Evolutionary conservation across 2,113 vertebrate species (phyloP).

Genomic region (Macheiramphus alcinus): DNA sequence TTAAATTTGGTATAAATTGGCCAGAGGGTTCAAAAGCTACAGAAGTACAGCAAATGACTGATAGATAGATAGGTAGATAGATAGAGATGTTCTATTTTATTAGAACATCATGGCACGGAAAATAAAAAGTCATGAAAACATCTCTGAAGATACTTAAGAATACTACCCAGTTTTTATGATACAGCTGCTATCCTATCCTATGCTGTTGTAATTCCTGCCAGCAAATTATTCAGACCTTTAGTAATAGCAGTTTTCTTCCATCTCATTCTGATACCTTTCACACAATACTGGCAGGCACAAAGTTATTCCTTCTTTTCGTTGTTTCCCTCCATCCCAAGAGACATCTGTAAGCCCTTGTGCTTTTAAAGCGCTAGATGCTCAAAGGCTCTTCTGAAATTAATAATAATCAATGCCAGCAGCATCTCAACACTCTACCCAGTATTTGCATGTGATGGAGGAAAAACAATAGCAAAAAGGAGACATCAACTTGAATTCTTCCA

Average conservation of each 20-base stretch:
- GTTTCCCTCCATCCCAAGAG: conserved; percentile 20
- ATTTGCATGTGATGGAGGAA: conserved; percentile 45
- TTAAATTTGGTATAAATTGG: background rate
- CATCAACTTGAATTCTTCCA: conserved; percentile 55
- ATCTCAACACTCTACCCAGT: conserved; percentile 55
- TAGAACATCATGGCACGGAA: background rate
- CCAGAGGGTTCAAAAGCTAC: background rate
- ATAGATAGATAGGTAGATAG: background rate
- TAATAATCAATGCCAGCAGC: conserved; percentile 62
- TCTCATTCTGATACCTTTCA: conserved; percentile 51
- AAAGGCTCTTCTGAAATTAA: conserved; percentile 60
- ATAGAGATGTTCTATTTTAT: background rate
- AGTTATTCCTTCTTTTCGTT: conserved; percentile 34
- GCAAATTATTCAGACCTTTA: conserved; percentile 35
- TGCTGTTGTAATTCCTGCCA: background rate
- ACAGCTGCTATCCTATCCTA: background rate
- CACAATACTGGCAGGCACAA: conserved; percentile 49
- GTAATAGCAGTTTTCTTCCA: background rate
- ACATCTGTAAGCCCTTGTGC: conserved; percentile 38
- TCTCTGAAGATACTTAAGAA: background rate
- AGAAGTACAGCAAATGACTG: background rate
- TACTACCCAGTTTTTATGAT: background rate
- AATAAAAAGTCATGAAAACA: background rate
- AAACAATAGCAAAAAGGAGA: conserved; percentile 64
- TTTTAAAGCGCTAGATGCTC: conserved; percentile 50